Evolutionary conservation across 2,888 invertebrate genomes (phyloP).

Genomic region (Lepidocyrtoides sp.): DNA sequence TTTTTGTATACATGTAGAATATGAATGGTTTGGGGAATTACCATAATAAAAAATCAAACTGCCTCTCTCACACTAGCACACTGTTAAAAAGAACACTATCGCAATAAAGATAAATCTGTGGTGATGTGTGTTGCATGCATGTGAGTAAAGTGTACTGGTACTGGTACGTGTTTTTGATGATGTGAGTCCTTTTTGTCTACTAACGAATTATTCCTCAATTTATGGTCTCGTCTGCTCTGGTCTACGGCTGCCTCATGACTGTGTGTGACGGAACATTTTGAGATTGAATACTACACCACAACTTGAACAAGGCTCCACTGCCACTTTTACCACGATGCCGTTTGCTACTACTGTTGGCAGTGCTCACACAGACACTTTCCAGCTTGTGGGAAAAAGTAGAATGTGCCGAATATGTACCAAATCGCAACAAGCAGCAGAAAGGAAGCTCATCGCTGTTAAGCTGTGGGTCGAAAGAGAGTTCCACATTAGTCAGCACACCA

Average conservation of each 20-base stretch:
- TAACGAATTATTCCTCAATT: not conserved
- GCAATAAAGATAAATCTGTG: constrained; percentile 13
- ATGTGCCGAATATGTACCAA: not conserved
- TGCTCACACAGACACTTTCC: constrained; percentile 44
- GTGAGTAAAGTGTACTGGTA: not conserved
- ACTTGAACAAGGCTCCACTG: not conserved
- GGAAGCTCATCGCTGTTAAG: not conserved
- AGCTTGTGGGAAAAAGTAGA: constrained; percentile 19
- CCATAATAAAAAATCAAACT: constrained; percentile 28
- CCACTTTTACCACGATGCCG: not conserved
- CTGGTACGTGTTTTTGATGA: not conserved
- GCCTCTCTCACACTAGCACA: not conserved
- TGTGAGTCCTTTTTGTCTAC: not conserved
- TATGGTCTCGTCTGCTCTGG: constrained; percentile 47
- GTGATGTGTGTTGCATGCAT: no score
- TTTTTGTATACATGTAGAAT: constrained; percentile 22
- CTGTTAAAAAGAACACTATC: not conserved
- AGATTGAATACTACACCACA: constrained; percentile 18
- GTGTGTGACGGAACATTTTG: constrained; percentile 40
- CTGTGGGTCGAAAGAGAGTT: no score
- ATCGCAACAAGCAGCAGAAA: constrained; percentile 44
- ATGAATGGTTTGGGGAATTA: constrained; percentile 20
- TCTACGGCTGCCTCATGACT: constrained; percentile 70
- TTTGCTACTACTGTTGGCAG: not conserved
- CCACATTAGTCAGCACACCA: not conserved